Conservation (phyloP, 2,113 vertebrate genomes). For the Tychaedon coryphoeus region DNA sequence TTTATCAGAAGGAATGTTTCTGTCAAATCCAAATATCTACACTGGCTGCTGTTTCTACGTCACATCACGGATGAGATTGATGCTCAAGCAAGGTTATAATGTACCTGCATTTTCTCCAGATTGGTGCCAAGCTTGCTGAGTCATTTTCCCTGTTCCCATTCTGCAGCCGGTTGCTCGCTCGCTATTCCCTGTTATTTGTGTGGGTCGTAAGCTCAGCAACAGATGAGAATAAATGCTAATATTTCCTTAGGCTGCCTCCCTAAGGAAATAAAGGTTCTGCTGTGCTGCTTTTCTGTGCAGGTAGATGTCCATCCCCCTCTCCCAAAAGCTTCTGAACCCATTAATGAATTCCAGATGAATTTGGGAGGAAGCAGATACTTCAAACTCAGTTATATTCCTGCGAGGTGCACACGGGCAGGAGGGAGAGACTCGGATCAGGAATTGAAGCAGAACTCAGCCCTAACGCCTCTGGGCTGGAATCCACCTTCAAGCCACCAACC, state of each 20-base stretch:
- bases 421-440: background rate
- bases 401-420: background rate
- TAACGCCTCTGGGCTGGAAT: background rate
- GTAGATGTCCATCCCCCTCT: background rate
- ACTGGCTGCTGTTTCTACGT: background rate
- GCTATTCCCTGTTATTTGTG: slow-evolving; percentile 48
- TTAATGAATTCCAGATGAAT: background rate
- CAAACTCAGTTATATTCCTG: background rate
- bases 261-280: slow-evolving; percentile 23
- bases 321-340: background rate
- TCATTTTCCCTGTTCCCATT: slow-evolving; percentile 58
- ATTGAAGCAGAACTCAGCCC: background rate
- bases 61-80: background rate
- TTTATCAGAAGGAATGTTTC: background rate
- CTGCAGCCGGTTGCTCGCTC: slow-evolving; percentile 12
- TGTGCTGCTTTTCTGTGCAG: background rate
- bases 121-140: slow-evolving; percentile 59
- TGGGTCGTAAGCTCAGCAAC: slow-evolving; percentile 48
- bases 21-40: background rate
- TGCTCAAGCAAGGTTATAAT: slow-evolving; percentile 21
- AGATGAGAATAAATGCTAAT: slow-evolving; percentile 30
- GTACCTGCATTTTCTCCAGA: slow-evolving; percentile 49
- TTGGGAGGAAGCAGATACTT: background rate
- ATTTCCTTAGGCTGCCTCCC: slow-evolving; percentile 26
- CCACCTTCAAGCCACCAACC: background rate